phyloP scores from a whole-genome alignment of 2,797 vertebrate species.

The Danio jaintianensis region DNA sequence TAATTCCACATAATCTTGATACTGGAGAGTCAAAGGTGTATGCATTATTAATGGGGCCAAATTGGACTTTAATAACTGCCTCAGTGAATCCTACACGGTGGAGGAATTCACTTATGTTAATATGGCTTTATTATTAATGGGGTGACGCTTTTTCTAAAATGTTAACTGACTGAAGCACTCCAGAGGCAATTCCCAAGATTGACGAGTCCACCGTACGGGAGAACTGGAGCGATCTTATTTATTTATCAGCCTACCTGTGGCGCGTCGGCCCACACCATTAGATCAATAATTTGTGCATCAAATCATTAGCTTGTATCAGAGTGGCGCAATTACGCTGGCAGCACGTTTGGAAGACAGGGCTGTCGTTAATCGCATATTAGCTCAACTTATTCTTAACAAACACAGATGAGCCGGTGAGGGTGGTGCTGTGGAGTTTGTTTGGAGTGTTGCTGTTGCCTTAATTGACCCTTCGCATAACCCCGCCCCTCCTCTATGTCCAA shows the following conservation, averaged over 20 bases:
- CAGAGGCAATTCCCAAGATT: conserved; percentile 81
- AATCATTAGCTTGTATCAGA: too few species aligned
- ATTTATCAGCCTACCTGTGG: conserved; percentile 84
- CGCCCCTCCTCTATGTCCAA: too few species aligned
- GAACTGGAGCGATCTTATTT: conserved; percentile 74
- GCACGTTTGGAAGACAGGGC: conserved; percentile 77
- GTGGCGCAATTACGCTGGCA: conserved; percentile 78
- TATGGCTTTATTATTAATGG: conserved; percentile 86
- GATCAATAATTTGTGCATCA: conserved; percentile 75
- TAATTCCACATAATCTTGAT: conserved; percentile 88
- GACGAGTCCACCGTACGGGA: conserved; percentile 73
- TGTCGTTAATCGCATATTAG: conserved; percentile 72
- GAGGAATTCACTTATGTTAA: conserved; percentile 88
- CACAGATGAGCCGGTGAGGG: conserved; percentile 39
- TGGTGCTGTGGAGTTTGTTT: conserved; percentile 8
- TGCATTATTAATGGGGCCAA: conserved; percentile 88
- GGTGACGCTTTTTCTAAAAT: conserved; percentile 81
- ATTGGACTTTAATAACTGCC: conserved; percentile 89
- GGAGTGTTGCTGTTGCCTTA: conserved; percentile 22
- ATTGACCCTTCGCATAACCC: background rate
- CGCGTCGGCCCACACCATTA: conserved; percentile 75
- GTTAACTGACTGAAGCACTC: conserved; percentile 82
- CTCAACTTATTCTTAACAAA: conserved; percentile 46
- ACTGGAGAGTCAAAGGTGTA: conserved; percentile 88
- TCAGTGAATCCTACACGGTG: conserved; percentile 78